Conservation (phyloP, 1,140 invertebrate genomes). For the Polypedilum vanderplanki region DNA sequence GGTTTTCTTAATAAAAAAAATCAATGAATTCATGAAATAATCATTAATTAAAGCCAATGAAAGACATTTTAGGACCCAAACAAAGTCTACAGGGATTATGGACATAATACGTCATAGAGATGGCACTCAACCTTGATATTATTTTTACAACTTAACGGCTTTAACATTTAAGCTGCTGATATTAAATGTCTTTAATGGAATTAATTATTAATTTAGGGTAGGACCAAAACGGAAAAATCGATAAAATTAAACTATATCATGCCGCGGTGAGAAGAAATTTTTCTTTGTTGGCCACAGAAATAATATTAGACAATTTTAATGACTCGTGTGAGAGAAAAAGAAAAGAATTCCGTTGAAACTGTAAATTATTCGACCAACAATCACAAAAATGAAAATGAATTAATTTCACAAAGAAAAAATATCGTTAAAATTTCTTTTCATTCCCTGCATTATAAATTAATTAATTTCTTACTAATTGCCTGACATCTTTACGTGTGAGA, state of each 20-base stretch:
- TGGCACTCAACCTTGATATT: slow-evolving; percentile 3
- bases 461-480: slow-evolving; percentile 7
- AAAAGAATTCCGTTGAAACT: background rate
- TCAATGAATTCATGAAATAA: background rate
- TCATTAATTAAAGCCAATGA: background rate
- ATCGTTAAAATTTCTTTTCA: slow-evolving; percentile 13
- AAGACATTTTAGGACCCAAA: background rate
- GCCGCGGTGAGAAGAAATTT: background rate
- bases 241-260: background rate
- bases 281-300: background rate
- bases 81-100: background rate
- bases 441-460: slow-evolving; percentile 3
- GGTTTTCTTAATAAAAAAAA: no score
- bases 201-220: slow-evolving; percentile 4
- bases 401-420: slow-evolving; percentile 2
- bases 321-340: background rate
- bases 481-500: slow-evolving; percentile 7
- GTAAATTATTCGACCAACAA: no score
- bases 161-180: background rate
- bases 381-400: background rate
- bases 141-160: slow-evolving; percentile 9
- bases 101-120: background rate
- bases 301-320: background rate
- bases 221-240: background rate
- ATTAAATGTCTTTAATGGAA: background rate